Base-by-base conservation (phyloP, 92 coral and sea anemone species). In the Virgularia gustaviana region DNA sequence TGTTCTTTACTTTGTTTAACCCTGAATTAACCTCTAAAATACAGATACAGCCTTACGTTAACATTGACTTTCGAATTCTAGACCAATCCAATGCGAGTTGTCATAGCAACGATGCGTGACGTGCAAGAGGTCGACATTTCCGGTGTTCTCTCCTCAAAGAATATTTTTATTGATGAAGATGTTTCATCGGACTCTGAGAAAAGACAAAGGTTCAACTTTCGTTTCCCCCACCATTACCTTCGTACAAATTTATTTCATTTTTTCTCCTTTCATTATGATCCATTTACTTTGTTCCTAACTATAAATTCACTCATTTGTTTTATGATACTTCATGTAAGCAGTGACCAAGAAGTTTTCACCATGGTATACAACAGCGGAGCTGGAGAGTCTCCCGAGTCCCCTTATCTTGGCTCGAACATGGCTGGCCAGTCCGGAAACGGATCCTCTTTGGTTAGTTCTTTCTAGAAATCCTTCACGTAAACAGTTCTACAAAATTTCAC, bases 101-200 rank as follows among this genome's bases (percentile, higher is more conserved):
- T 96, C 5, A 83, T 94, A 1, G 95, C 86, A 6, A 89, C 96
- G 33, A 63, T 94, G 73, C 85, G 95, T 58, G 99, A 89, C 59
- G 88, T 94, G 2, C 96, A 89, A 39, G 99, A 94, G 72, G 31
- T 94, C 23, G 99, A 94, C 43, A 88, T 94, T 71, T 89, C 99
- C 7, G 85, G 84, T 55, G 70, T 85, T 52, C 36, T 89, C 30
- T 20, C 55, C 34, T 30, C 75, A 19, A 41, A 61, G 9, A 68
- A 59, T 22, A 49, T 27, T 35, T 68, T 30, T 35, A 18, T 49
- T 31, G 75, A 68, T 49, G 99, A 94, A 15, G 92, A 89, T 41
- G 94, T 86, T 42, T 58, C 47, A 13, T 51, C 38, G 34, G 99
- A 94, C 22, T 32, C 79, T 30, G 85, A 85, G 60, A 75, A 88